Base-by-base conservation (phyloP, 2,888 invertebrate species). In the Onthophagus sagittarius region DNA sequence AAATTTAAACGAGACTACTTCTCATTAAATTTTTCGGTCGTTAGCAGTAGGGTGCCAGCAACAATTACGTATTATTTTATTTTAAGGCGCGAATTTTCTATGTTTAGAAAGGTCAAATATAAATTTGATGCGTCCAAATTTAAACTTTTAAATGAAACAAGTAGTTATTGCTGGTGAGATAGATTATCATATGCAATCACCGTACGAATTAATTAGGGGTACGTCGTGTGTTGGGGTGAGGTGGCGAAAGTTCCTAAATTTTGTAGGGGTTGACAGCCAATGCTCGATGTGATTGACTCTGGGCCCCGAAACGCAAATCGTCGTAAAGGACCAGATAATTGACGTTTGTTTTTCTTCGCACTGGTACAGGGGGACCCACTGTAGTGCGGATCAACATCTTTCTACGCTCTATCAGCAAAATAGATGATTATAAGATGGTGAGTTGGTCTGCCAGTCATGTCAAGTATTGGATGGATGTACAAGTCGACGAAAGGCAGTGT, bases 371-470 rank as follows among this genome's bases (percentile, higher is more conserved):
- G 89, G 93, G 91, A 86, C 93, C 96, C 83, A 95, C 96, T 85
- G 88, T 91, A 88, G 97, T 97, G 85, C 88, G 88, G 86, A 96
- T 97, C 91, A 97, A 98, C 94, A 92, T 98, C 90, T 95, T 92
- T 88, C 94, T 98, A 82, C 93, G 98, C 86, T 97, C 97, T 90
- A 96, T 98, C 91, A 96, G 96, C 92, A 96, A 97, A 93, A 97
- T 98, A 90, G 95, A 97, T 89, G 97, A 97, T 93, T 96, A 96
- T 89, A 95, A 96, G 91, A 98, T 97, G 97, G 97, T 97, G 93
- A 96, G 96, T 95, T 82, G 84, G 82, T 83, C 80, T 84, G 83
- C 83, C 85, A 84, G 83, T 85, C 84, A 85, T 84, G 84, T 85
- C 85, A 83, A 83, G 83, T 83, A 83, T 83, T 84, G 83, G 83